Evolutionary conservation across 2,888 invertebrate species (phyloP).

Genomic region (Heliconius ethilla): DNA sequence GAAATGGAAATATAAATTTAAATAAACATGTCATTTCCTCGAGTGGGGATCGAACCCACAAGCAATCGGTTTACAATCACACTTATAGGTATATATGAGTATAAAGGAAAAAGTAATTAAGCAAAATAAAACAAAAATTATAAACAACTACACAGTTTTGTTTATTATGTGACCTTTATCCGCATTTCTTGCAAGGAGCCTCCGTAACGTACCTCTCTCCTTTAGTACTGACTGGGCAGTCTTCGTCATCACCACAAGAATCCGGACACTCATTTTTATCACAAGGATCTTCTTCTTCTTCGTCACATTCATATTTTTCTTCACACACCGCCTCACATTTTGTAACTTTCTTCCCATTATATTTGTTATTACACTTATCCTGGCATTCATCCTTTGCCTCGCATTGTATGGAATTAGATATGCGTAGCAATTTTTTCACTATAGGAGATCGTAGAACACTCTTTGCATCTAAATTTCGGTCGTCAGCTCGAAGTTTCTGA

Average conservation of each 20-base stretch:
- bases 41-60: too few relatives aligned
- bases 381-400: constrained; percentile 54
- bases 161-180: neutral
- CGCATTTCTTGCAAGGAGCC: constrained; percentile 38
- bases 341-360: constrained; percentile 38
- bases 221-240: constrained; percentile 40
- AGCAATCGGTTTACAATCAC: too few relatives aligned
- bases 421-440: constrained; percentile 53
- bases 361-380: constrained; percentile 48
- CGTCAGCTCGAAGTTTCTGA: constrained; percentile 21
- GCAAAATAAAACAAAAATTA: neutral
- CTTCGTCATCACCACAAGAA: constrained; percentile 44
- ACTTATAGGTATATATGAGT: too few relatives aligned
- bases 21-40: too few relatives aligned
- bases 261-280: constrained; percentile 37
- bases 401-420: constrained; percentile 51
- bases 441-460: constrained; percentile 50
- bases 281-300: constrained; percentile 43
- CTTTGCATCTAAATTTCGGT: constrained; percentile 7
- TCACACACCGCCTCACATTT: constrained; percentile 52
- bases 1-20: too few relatives aligned
- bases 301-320: constrained; percentile 49
- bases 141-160: neutral
- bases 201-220: constrained; percentile 39
- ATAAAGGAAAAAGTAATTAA: neutral